Conservation (phyloP, 2,113 vertebrate genomes). For the Anser cygnoides region DNA sequence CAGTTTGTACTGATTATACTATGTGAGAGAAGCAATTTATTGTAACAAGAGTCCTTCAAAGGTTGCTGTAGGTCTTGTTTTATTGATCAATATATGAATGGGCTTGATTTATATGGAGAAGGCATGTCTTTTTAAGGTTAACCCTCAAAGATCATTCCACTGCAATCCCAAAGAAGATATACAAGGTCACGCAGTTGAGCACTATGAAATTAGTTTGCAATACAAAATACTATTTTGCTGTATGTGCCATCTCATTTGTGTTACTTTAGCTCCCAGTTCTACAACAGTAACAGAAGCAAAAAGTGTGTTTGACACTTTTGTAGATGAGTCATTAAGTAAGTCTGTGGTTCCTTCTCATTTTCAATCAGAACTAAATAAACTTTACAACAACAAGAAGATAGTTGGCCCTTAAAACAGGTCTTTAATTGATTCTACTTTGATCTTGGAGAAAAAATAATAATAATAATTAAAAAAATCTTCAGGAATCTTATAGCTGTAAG, state of each 20-base stretch:
- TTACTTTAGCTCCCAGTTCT: background rate
- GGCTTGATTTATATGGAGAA: slow-evolving; percentile 35
- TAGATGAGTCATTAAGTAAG: background rate
- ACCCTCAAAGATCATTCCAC: background rate
- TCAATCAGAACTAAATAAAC: background rate
- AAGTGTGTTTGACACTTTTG: background rate
- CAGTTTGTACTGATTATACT: slow-evolving; percentile 48
- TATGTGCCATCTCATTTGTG: background rate
- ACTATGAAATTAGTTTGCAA: background rate
- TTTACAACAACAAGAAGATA: background rate
- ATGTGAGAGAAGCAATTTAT: slow-evolving; percentile 41
- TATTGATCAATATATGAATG: slow-evolving; percentile 44
- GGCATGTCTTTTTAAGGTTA: slow-evolving; percentile 24
- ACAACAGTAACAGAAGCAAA: background rate
- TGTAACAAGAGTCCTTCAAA: slow-evolving; percentile 45
- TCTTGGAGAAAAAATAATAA: background rate
- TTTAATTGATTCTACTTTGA: background rate
- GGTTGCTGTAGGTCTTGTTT: slow-evolving; percentile 43
- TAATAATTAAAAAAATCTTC: no score
- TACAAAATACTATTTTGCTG: background rate
- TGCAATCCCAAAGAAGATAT: background rate
- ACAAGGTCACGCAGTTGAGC: background rate
- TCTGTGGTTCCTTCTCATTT: background rate
- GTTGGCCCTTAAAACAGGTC: background rate
- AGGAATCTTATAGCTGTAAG: background rate